Percentiles rank a stretch among this genome's conserved stretches.
Evolutionary conservation across 2,888 invertebrate genomes (phyloP).

Genomic region (Cepaea hortensis): DNA sequence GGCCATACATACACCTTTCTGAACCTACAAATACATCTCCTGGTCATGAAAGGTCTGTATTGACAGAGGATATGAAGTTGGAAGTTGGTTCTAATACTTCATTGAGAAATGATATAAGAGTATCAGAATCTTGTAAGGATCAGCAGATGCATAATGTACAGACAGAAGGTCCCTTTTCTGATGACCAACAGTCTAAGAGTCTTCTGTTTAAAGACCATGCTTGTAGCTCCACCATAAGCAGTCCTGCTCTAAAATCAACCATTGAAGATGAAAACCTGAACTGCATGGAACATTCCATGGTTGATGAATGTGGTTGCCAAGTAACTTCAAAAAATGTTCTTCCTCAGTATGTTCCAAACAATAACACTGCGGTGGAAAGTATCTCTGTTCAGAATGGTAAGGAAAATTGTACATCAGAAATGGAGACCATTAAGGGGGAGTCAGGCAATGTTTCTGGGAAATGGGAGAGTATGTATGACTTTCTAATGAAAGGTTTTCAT

Average conservation of each 20-base stretch:
- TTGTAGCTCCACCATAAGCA: too few relatives aligned
- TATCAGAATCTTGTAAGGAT: not conserved
- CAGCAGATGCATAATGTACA: not conserved
- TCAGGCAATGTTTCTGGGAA: not conserved
- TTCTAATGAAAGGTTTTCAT: conserved; percentile 22
- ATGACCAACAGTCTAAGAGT: too few relatives aligned
- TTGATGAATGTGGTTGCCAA: not conserved
- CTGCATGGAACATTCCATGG: not conserved
- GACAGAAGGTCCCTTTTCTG: not conserved
- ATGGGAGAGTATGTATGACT: conserved; percentile 27
- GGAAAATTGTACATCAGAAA: not conserved
- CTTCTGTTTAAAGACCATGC: too few relatives aligned
- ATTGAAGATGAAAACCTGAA: not conserved
- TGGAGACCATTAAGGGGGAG: not conserved
- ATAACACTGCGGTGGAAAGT: too few relatives aligned
- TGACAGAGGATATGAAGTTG: not conserved
- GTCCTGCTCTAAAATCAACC: not conserved
- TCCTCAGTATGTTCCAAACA: not conserved
- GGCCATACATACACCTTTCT: not conserved
- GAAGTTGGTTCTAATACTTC: not conserved
- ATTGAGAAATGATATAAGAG: not conserved
- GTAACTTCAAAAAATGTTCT: not conserved
- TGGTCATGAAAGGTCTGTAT: not conserved
- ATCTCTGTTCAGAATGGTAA: not conserved
- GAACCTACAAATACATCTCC: not conserved